Evolutionary conservation across 2,797 vertebrate species (phyloP).

Genomic region (Gymnoscopelus microlampas): DNA sequence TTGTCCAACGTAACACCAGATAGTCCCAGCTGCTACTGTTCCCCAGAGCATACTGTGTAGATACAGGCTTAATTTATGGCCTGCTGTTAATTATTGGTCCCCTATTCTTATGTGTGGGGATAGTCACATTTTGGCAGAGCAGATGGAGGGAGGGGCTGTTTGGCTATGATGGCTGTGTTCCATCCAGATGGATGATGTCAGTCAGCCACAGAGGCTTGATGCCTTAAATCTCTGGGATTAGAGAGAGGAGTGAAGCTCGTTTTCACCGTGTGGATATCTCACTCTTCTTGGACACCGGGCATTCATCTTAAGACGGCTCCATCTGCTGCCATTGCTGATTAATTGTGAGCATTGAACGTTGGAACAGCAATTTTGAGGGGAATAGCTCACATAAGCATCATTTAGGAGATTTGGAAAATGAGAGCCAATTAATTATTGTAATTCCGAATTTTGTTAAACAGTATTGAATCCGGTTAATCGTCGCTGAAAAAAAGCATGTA

Average conservation of each 20-base stretch:
- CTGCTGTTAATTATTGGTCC: constrained; percentile 51
- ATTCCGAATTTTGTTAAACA: constrained; percentile 8
- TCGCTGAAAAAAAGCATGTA: constrained; percentile 22
- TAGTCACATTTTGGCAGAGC: constrained; percentile 57
- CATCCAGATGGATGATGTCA: constrained; percentile 70
- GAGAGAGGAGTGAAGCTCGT: constrained; percentile 45
- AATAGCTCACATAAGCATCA: constrained; percentile 4
- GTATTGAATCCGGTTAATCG: constrained; percentile 43
- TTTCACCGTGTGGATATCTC: constrained; percentile 40
- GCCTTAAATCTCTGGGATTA: constrained; percentile 51
- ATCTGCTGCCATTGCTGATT: constrained; percentile 51
- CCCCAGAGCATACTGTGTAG: constrained; percentile 24
- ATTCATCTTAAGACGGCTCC: constrained; percentile 54
- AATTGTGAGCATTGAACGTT: constrained; percentile 46
- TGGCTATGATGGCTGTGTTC: constrained; percentile 57
- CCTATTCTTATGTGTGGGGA: constrained; percentile 30
- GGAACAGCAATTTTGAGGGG: constrained; percentile 24
- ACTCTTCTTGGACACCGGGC: constrained; percentile 47
- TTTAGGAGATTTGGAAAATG: background rate
- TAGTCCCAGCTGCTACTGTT: constrained; percentile 34
- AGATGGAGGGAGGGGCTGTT: constrained; percentile 70
- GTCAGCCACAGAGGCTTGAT: constrained; percentile 55
- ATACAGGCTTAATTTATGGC: constrained; percentile 44
- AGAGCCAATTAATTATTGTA: background rate
- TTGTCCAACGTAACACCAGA: constrained; percentile 6